Evolutionary conservation across 2,888 invertebrate species (phyloP), one percentile per base, ranked within the genome.

Genomic region (Dryomyza anilis): DNA sequence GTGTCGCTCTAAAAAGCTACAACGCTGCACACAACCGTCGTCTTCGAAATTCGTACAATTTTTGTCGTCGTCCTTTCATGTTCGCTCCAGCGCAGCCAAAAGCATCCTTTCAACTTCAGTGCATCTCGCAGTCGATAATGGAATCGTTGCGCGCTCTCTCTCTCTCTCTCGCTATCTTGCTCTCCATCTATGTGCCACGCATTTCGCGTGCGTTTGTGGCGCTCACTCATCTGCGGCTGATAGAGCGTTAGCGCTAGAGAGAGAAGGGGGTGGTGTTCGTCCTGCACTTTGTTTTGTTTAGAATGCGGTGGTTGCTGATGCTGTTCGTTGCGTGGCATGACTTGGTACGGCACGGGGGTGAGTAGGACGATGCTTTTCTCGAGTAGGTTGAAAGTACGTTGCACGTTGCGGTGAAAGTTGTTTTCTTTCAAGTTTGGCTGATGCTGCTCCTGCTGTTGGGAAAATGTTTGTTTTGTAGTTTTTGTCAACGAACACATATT

Each of bases 11-110:
- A 72, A 73, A 71, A 73, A 72, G 72, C 73, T 72, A 74, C 73
- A 74, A 74, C 74, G 69, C 70, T 67, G 77, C 73, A 79, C 77
- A 81, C 81, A 81, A 81, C 81, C 81, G 79, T 79, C 78, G 78
- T 76, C 81, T 78, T 78, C 76, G 80, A 81, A 80, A 78, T 78
- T 81, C 80, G 81, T 77, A 79, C 79, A 77, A 78, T 80, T 76
- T 80, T 78, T 78, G 77, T 69, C 68, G 68, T 48, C 30, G 52
- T 23, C 36, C 53, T 39, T 30, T 43, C 23, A 33, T 25, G 10
- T 19, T 73, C 73, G 74, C 65, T 65, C n/a, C 63, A 68, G 65
- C 64, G 57, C 62, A 36, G 6, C 50, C 64, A 60, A 50, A 61
- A 52, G 62, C 48, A 16, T 21, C 23, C 48, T 21, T 21, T 14